Conservation (phyloP, 1,140 invertebrate species). For the Ceratina calcarata region DNA sequence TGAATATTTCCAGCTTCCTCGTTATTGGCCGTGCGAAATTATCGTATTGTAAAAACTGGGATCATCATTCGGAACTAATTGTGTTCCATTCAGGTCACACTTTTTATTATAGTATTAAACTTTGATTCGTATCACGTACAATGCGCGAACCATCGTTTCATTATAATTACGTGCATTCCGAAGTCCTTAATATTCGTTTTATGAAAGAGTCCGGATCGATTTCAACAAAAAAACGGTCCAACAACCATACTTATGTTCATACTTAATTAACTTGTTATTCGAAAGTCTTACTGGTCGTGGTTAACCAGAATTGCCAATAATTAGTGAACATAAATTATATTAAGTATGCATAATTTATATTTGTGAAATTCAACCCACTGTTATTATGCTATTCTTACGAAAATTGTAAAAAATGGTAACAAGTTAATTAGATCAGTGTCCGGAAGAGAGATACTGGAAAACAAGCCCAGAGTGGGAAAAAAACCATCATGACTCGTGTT, state of each 20-base stretch:
- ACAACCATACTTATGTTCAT: neutral
- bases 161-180: slow-evolving; percentile 1
- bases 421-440: neutral
- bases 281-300: too few relatives aligned
- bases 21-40: slow-evolving; percentile 4
- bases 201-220: too few relatives aligned
- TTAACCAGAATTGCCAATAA: neutral
- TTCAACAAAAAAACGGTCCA: neutral
- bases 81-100: neutral
- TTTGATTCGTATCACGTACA: neutral
- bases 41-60: neutral
- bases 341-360: too few relatives aligned
- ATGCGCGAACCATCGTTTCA: neutral
- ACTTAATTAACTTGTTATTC: neutral
- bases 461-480: too few relatives aligned
- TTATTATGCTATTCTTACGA: too few relatives aligned
- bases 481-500: neutral
- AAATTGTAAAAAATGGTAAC: too few relatives aligned
- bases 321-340: neutral
- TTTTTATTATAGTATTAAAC: slow-evolving; percentile 2
- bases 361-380: too few relatives aligned
- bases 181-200: neutral
- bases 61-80: slow-evolving; percentile 4
- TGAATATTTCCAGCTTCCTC: slow-evolving; percentile 12
- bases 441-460: neutral